Evolutionary conservation across 1,140 invertebrate species (phyloP).

Genomic region (Carcinoscorpius rotundicauda): DNA sequence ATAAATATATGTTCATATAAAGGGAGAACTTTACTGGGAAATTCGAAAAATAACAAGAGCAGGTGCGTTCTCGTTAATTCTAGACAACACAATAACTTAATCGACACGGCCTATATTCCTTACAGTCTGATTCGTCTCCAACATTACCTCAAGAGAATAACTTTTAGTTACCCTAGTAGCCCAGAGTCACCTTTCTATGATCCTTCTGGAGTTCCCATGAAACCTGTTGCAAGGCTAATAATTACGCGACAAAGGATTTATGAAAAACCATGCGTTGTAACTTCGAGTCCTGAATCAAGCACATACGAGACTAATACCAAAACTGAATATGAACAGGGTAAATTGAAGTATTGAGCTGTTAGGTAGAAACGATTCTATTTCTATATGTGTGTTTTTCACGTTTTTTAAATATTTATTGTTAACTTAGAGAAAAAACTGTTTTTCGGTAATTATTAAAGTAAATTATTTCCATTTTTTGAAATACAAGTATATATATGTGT

Average conservation of each 20-base stretch:
- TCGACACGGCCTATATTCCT: conserved; percentile 1
- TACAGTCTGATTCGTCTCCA: conserved; percentile 34
- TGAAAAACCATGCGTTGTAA: conserved; percentile 13
- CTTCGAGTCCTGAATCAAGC: neutral
- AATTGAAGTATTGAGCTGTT: no score
- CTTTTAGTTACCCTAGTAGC: conserved; percentile 33
- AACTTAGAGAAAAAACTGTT: no score
- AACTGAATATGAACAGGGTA: neutral
- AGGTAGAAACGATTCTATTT: no score
- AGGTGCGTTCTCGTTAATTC: no score
- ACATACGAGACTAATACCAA: neutral
- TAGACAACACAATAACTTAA: no score
- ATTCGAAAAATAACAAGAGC: no score
- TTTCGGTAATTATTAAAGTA: no score
- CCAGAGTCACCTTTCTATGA: conserved; percentile 39
- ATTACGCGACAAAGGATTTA: conserved; percentile 17
- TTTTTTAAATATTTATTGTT: no score
- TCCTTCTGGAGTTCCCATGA: conserved; percentile 29
- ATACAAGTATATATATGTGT: no score
- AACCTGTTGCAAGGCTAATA: conserved; percentile 33
- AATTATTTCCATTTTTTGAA: no score
- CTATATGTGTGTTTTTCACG: no score
- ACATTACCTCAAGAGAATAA: conserved; percentile 36
- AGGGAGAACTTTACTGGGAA: no score
- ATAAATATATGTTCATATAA: neutral